Conservation (phyloP, 2,113 vertebrate species). For the Tursiops truncatus region DNA sequence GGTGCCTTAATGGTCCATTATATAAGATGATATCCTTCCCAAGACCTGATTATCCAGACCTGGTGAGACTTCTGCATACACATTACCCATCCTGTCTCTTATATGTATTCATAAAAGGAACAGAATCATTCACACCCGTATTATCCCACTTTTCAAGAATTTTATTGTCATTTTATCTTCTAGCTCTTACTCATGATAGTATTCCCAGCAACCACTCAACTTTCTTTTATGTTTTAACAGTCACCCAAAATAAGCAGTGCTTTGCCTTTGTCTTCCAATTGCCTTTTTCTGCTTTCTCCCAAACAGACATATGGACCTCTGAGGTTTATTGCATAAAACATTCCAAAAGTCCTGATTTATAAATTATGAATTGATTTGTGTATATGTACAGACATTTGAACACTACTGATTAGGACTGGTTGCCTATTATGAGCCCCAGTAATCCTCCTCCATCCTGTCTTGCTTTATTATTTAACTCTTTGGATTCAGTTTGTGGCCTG, state of each 20-base stretch:
- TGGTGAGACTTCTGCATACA: not conserved
- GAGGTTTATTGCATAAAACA: not conserved
- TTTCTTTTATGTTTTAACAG: not conserved
- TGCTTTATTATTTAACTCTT: constrained; percentile 77
- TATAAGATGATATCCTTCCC: not conserved
- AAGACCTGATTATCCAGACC: not conserved
- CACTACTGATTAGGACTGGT: constrained; percentile 49
- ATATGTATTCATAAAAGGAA: not conserved
- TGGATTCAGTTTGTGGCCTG: constrained; percentile 54
- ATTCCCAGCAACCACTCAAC: not conserved
- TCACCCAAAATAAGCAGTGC: not conserved
- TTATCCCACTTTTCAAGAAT: not conserved
- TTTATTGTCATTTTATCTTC: not conserved
- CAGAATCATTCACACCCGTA: not conserved
- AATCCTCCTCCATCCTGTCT: not conserved
- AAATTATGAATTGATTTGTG: not conserved
- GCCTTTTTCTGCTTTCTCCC: not conserved
- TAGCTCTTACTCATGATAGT: not conserved
- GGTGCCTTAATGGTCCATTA: not conserved
- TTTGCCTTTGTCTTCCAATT: constrained; percentile 9
- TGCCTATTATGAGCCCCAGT: constrained; percentile 25
- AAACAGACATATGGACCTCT: not conserved
- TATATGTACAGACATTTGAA: constrained; percentile 25
- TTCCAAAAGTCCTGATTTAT: not conserved
- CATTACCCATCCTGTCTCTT: not conserved